A percentile compares a stretch with the other conserved stretches of the same genome.
phyloP scores from a whole-genome alignment of 2,797 vertebrate species.

The Gymnoscopelus microlampas region DNA sequence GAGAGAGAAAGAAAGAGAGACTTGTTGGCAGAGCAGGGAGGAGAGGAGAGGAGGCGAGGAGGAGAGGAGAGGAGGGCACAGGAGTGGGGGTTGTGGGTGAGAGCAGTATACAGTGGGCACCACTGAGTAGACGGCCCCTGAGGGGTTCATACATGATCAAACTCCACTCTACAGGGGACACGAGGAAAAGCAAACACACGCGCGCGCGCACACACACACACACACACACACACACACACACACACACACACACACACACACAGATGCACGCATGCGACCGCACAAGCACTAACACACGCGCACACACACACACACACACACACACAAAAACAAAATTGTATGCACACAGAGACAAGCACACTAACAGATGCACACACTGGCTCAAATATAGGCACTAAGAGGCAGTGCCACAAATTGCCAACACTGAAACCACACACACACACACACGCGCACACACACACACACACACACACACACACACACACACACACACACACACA shows the following conservation, averaged over 20 bases:
- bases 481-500: too few species aligned
- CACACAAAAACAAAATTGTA: background rate
- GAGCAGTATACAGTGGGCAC: conserved; percentile 59
- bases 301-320: too few species aligned
- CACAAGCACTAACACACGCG: too few species aligned
- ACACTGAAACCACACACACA: too few species aligned
- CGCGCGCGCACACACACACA: conserved; percentile 25
- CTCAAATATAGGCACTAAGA: conserved; percentile 5
- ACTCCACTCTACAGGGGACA: conserved; percentile 46
- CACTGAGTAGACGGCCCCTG: conserved; percentile 37
- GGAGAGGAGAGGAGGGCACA: conserved; percentile 20
- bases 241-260: background rate
- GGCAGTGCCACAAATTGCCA: background rate
- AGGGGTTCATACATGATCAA: conserved; percentile 46
- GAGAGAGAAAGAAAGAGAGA: conserved; percentile 74
- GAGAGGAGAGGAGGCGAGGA: conserved; percentile 39
- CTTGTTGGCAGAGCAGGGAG: conserved; percentile 76
- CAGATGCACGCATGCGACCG: background rate
- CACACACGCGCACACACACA: too few species aligned
- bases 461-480: too few species aligned
- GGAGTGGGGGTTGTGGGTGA: conserved; percentile 11
- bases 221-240: conserved; percentile 7
- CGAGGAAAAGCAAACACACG: conserved; percentile 40
- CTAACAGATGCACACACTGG: too few species aligned
- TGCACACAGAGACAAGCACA: too few species aligned